These are phyloP conservation scores for Suncus etruscus DNA, from an alignment of 2,113 vertebrate genomes.

Conservation along the genomic window DNA sequence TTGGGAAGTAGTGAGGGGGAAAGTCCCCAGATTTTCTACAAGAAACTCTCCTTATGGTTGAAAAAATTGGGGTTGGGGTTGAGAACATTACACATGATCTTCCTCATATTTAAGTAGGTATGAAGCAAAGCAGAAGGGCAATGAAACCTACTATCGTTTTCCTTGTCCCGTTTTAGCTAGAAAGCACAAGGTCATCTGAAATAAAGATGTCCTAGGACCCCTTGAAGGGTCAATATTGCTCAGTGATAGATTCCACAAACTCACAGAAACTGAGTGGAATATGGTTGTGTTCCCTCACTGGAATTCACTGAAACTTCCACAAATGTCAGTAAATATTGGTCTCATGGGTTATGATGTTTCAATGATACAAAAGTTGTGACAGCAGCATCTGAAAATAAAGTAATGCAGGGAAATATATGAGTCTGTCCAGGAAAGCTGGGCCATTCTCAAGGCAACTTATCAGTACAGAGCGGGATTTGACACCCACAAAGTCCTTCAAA, in stretches of 20 bases:
- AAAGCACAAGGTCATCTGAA: conserved; percentile 37
- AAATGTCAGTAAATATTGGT: conserved; percentile 73
- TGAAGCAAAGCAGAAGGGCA: no score
- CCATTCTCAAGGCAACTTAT: background rate
- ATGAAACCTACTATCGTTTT: background rate
- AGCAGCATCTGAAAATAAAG: conserved; percentile 74
- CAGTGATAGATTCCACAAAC: conserved; percentile 60
- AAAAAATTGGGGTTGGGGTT: background rate
- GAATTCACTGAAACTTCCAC: conserved; percentile 62
- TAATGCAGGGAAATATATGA: background rate
- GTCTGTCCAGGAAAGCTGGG: background rate
- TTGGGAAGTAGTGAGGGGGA: background rate
- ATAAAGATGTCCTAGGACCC: background rate
- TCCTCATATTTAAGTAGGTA: background rate
- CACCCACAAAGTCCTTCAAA: conserved; percentile 70
- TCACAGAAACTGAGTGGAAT: background rate
- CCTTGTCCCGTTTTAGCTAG: background rate
- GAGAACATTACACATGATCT: background rate
- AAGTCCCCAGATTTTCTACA: background rate
- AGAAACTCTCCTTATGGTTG: conserved; percentile 5
- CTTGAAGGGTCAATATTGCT: background rate
- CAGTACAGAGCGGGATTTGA: background rate
- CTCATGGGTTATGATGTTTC: conserved; percentile 41
- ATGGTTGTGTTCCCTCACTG: background rate
- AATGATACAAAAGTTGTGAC: conserved; percentile 60